Conservation (phyloP, 2,797 vertebrate species). For the Sphenopsis melanotis region DNA sequence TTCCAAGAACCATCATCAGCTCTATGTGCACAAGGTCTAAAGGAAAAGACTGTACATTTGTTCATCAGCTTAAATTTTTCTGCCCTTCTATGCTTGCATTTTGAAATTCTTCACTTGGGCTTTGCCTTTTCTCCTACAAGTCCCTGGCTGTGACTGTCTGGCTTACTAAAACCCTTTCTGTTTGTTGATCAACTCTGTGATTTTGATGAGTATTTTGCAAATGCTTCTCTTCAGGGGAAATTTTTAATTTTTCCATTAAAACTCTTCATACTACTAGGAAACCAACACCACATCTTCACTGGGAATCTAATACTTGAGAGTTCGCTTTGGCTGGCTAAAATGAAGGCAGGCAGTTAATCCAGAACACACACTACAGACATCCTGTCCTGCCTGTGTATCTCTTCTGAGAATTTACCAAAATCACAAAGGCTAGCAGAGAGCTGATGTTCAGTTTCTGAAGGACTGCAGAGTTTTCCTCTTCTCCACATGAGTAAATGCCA, state of each 20-base stretch:
- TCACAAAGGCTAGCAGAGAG: not conserved
- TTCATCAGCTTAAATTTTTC: not conserved
- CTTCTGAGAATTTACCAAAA: not conserved
- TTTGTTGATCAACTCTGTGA: accelerated
- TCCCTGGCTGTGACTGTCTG: not conserved
- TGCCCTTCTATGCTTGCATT: not conserved
- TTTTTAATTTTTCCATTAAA: not conserved
- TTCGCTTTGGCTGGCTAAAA: not conserved
- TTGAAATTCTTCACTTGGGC: not conserved
- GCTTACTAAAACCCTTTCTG: not conserved
- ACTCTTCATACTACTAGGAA: not conserved
- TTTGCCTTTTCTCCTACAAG: not conserved
- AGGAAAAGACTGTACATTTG: not conserved
- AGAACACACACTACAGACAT: accelerated
- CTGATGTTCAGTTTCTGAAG: not conserved
- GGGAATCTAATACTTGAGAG: not conserved
- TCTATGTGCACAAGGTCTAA: not conserved
- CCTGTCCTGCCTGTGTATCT: accelerated
- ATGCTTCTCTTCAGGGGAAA: not conserved
- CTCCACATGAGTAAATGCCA: not conserved
- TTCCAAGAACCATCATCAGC: not conserved
- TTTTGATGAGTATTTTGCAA: not conserved
- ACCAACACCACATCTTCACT: not conserved
- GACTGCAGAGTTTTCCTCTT: not conserved
- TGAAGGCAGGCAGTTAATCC: not conserved